phyloP scores from a whole-genome alignment of 2,113 vertebrate species.

The Oophaga pumilio region DNA sequence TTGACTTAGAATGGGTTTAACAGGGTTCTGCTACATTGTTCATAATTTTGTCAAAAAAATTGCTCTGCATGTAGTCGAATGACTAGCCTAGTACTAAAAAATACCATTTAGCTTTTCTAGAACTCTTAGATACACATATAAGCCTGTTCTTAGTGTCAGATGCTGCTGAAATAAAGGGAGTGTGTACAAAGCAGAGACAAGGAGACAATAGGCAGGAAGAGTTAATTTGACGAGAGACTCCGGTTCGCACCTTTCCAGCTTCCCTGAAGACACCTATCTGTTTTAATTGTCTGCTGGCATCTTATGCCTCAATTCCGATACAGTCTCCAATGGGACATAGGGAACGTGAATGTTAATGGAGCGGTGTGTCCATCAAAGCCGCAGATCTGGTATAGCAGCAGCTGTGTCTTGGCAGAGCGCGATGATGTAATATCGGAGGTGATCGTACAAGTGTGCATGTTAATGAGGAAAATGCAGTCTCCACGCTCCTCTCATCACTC shows the following conservation, averaged over 20 bases:
- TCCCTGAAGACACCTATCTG: conserved; percentile 38
- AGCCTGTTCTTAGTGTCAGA: neutral
- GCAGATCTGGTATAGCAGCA: conserved; percentile 55
- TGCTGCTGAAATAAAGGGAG: neutral
- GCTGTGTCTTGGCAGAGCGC: conserved; percentile 60
- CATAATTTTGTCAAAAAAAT: no score
- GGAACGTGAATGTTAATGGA: conserved; percentile 55
- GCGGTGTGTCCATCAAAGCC: conserved; percentile 60
- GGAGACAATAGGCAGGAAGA: neutral
- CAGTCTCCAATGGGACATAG: conserved; percentile 38
- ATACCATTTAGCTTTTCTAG: neutral
- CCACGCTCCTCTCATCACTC: neutral
- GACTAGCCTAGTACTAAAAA: no score
- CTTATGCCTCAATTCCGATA: conserved; percentile 6
- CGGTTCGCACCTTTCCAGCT: neutral
- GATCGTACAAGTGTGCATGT: conserved; percentile 61
- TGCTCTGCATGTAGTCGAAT: no score
- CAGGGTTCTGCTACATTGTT: no score
- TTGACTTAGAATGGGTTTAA: no score
- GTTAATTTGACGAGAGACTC: conserved; percentile 7
- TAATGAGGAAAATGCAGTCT: conserved; percentile 22
- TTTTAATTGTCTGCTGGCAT: conserved; percentile 38
- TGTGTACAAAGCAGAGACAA: no score
- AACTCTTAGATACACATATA: neutral
- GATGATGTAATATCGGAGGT: conserved; percentile 67